These are phyloP conservation scores for Oenanthe oenanthe DNA, from an alignment of 2,113 vertebrate genomes.

Conservation along the genomic window DNA sequence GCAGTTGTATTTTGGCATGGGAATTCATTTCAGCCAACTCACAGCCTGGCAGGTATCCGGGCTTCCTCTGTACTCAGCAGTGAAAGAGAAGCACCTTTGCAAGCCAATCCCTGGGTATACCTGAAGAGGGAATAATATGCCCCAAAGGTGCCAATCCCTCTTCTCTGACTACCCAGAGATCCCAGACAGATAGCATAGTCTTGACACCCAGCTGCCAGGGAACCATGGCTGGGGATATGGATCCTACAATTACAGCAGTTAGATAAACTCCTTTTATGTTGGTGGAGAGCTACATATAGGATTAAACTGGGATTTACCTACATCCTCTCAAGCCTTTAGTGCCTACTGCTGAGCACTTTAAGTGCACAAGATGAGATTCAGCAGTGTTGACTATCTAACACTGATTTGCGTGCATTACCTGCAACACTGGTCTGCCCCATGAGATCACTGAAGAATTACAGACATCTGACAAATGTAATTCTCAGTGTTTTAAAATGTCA, in stretches of 20 bases:
- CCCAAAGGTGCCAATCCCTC: conserved; percentile 59
- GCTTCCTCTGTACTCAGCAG: background rate
- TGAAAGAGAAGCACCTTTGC: background rate
- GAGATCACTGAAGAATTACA: background rate
- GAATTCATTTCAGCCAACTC: background rate
- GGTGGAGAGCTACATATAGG: background rate
- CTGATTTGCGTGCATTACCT: background rate
- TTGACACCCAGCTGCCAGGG: conserved; percentile 11
- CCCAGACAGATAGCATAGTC: conserved; percentile 49
- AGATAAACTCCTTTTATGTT: background rate
- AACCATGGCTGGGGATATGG: background rate
- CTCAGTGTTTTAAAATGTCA: background rate
- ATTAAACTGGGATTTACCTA: background rate
- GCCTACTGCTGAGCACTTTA: background rate
- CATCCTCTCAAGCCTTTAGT: background rate
- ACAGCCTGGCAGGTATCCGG: background rate
- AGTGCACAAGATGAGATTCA: background rate
- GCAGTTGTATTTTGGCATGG: background rate
- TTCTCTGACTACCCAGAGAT: conserved; percentile 30
- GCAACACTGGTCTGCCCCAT: background rate
- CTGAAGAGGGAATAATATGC: conserved; percentile 8
- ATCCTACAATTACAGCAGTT: background rate
- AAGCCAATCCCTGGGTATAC: background rate
- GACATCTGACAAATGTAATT: background rate
- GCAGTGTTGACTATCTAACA: fast-evolving